Evolutionary conservation across 1,140 invertebrate genomes (phyloP).

Genomic region (Heliconius nattereri): DNA sequence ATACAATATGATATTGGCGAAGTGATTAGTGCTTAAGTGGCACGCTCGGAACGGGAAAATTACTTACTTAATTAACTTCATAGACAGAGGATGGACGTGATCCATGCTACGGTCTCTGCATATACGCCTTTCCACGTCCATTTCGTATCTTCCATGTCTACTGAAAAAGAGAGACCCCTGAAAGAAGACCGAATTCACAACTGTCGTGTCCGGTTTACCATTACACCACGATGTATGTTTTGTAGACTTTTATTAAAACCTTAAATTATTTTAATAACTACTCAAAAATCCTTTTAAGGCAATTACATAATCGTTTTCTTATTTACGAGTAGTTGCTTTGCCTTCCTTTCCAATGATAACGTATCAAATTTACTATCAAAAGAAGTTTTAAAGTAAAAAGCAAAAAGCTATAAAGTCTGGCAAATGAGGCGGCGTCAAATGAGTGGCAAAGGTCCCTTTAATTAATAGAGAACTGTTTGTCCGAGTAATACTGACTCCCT

Average conservation of each 20-base stretch:
- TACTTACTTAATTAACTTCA: too few relatives aligned
- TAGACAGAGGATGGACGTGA: too few relatives aligned
- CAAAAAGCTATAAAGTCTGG: conserved; percentile 56
- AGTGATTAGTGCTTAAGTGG: too few relatives aligned
- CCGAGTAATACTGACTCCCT: conserved; percentile 49
- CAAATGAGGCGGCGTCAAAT: conserved; percentile 59
- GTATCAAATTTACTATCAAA: conserved; percentile 28
- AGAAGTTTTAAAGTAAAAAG: conserved; percentile 24
- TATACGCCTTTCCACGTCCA: too few relatives aligned
- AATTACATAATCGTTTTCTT: not conserved
- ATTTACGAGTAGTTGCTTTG: not conserved
- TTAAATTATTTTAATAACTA: not conserved
- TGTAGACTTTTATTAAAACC: not conserved
- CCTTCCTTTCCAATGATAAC: not conserved
- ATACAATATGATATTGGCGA: too few relatives aligned
- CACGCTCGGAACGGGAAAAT: too few relatives aligned
- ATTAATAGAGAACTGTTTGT: conserved; percentile 70
- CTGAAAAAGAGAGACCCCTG: too few relatives aligned
- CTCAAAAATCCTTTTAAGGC: not conserved
- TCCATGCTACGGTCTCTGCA: too few relatives aligned
- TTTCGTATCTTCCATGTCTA: too few relatives aligned
- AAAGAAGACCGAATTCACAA: too few relatives aligned
- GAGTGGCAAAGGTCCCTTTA: conserved; percentile 51
- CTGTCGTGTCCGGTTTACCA: too few relatives aligned
- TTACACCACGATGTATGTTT: not conserved